Base-by-base conservation (phyloP, 2,888 invertebrate genomes). In the Acanthopleura granulata region DNA sequence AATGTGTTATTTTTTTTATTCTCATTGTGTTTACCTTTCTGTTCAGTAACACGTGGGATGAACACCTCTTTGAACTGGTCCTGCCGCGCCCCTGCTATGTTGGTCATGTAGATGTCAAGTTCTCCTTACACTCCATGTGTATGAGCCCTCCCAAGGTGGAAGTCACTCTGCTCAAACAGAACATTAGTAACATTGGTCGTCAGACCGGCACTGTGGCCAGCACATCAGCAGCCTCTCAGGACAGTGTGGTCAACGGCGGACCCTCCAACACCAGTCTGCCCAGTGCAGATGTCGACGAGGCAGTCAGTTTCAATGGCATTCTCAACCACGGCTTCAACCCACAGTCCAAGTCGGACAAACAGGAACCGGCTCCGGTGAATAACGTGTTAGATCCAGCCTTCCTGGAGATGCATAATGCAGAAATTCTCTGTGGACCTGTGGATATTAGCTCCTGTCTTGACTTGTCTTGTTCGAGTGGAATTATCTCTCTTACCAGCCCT, bases 71-170 rank as follows among this genome's bases (percentile, higher is more conserved):
- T 85, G 97, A 97, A 89, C 91, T 97, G 12, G 95, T 96, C 0
- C 89, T 97, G 74, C 95, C 96, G 0, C 94, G 94, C 80, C 94
- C 94, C 6, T 87, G 88, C 72, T 93, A 93, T 51, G 92, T 97
- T 75, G 96, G 96, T n/a, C 97, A 97, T 86, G 94, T 97, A 30
- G 97, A 97, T 89, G 94, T 97, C 70, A 94, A 95, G 80, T 97
- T 97, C 87, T 94, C 94, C 0, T 91, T 97, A 50, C 96, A 96
- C 87, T 93, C 94, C 9, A 93, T 94, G 9, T 95, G 95, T 84
- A 93, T 94, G 0, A 93, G 94, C 80, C 92, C 94, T 66, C 96
- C 97, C 0, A 93, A 94, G 72, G 95, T 97, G 62, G 80, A 83
- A 90, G 84, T 95, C 11, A 95, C 94, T 0, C 87, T 94, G 27